phyloP scores from a whole-genome alignment of 2,113 vertebrate genomes.

The Gambusia holbrooki region DNA sequence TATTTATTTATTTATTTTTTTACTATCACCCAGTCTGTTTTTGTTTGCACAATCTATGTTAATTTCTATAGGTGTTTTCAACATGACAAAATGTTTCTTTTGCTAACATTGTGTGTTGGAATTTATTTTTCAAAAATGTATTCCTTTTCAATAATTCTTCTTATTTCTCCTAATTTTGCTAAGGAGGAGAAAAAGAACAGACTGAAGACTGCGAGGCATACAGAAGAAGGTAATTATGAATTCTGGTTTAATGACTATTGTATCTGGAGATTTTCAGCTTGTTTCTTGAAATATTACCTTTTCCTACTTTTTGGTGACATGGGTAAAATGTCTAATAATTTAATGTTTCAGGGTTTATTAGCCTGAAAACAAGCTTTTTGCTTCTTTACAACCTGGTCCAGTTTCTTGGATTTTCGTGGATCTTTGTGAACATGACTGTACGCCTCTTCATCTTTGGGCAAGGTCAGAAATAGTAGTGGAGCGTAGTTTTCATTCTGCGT shows the following conservation, averaged over 20 bases:
- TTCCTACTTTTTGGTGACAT: neutral
- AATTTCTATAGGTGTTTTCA: neutral
- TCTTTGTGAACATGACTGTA: slow-evolving; percentile 96
- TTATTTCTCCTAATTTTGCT: slow-evolving; percentile 54
- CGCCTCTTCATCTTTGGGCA: slow-evolving; percentile 90
- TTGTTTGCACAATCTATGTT: neutral
- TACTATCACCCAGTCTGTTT: too few relatives aligned
- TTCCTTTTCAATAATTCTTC: neutral
- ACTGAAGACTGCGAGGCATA: slow-evolving; percentile 83
- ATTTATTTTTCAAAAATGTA: neutral
- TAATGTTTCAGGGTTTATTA: slow-evolving; percentile 73
- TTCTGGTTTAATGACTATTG: neutral
- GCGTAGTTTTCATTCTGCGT: neutral
- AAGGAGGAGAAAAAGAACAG: slow-evolving; percentile 92
- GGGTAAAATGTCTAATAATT: neutral
- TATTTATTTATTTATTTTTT: neutral
- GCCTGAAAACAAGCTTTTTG: slow-evolving; percentile 88
- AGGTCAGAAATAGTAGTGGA: slow-evolving; percentile 78
- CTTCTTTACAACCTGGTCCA: slow-evolving; percentile 95
- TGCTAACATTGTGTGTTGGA: neutral
- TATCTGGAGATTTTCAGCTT: neutral
- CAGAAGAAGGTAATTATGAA: slow-evolving; percentile 86
- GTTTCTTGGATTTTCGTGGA: slow-evolving; percentile 97
- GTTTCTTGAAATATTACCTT: neutral
- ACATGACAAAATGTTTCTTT: neutral